phyloP scores from a whole-genome alignment of 2,888 invertebrate genomes.

The Deilephila porcellus region DNA sequence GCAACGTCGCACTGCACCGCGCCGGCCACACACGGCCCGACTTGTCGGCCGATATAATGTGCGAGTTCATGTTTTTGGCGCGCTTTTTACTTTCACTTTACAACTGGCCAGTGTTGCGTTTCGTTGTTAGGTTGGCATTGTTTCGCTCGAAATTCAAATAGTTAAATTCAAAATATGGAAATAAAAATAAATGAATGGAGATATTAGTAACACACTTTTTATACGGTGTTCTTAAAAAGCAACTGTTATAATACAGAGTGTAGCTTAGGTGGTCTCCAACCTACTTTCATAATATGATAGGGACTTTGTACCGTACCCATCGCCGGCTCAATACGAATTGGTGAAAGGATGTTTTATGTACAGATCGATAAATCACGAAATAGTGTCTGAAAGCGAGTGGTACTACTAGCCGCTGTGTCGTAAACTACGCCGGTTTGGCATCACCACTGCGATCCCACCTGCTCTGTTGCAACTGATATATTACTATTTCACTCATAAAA shows the following conservation, averaged over 20 bases:
- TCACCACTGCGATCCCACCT: not conserved
- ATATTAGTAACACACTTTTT: not conserved
- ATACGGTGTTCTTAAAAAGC: not conserved
- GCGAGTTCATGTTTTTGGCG: slow-evolving; percentile 1
- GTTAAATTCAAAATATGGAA: not conserved
- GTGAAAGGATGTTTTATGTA: slow-evolving; percentile 6
- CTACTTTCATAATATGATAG: not conserved
- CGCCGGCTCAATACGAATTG: not conserved
- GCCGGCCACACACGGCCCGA: slow-evolving; percentile 29
- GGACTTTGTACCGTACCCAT: not conserved
- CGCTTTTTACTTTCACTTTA: slow-evolving; percentile 23
- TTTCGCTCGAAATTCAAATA: not conserved
- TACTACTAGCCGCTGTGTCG: not conserved
- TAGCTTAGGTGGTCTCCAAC: not conserved
- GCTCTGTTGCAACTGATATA: not conserved
- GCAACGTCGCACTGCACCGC: slow-evolving; percentile 31
- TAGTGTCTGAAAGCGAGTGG: not conserved
- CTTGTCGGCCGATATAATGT: slow-evolving; percentile 15
- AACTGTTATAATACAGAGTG: not conserved
- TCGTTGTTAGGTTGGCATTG: not conserved
- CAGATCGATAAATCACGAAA: slow-evolving; percentile 6
- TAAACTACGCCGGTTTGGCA: not conserved
- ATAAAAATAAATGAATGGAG: too few relatives aligned
- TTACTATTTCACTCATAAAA: slow-evolving; percentile 6
- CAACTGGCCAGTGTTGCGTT: slow-evolving; percentile 7